Evolutionary conservation across 2,113 vertebrate species (phyloP), one percentile per base, ranked within the genome.

Genomic region (Paratilapia polleni): DNA sequence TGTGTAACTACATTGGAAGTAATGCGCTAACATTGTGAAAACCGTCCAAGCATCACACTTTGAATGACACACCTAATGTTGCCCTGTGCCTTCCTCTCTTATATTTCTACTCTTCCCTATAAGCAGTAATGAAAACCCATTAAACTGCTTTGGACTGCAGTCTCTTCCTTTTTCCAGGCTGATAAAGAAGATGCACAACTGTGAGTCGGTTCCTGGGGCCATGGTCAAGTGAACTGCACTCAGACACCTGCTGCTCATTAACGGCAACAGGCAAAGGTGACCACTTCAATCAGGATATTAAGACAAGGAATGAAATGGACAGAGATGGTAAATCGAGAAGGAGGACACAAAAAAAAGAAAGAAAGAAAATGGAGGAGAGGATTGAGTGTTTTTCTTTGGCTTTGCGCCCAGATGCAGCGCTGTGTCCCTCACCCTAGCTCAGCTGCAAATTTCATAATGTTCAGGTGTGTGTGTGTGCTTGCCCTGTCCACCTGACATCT

Each of bases 211-310:
- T 52, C 64, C 80, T 62, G 62, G 36, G 77, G 62, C 68, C 80
- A 49, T 24, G 89, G 87, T 88, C 20, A 38, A 85, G 61, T 64
- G 78, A 81, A 77, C 82, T 83, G 82, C 86, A 84, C 89, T 86
- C 79, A 82, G 87, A 92, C 94, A 92, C 87, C 87, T 92, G 93
- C 92, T 89, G 86, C 84, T 94, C 88, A 92, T 94, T 94, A 92
- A 89, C 81, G 59, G 86, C 89, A 68, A 87, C 81, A 85, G 77
- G 60, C 77, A 89, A 76, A 91, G 94, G 92, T 92, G 92, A 91
- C 86, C 90, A 90, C 91, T 94, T 90, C 91, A 88, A 94, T 94
- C 92, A 92, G 84, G 90, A 89, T 73, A 89, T 90, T 91, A 91
- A 81, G 80, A 84, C 52, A 57, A 81, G 80, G 89, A 94, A 92